phyloP scores from a whole-genome alignment of 2,888 invertebrate genomes.

The Sinelater perroti region DNA sequence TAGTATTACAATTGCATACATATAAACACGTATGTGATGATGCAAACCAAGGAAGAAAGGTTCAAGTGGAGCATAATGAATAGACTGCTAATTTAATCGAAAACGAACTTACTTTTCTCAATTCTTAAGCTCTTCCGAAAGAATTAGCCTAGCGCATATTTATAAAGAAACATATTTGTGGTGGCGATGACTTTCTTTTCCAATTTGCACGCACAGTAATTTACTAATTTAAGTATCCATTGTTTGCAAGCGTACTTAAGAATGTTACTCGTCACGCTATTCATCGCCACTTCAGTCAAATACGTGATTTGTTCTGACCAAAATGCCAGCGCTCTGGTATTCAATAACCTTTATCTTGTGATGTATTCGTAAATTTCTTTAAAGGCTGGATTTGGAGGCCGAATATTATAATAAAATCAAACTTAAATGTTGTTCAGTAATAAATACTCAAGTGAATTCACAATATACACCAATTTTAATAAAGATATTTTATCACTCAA shows the following conservation, averaged over 20 bases:
- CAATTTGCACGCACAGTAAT: constrained; percentile 32
- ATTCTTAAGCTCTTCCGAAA: constrained; percentile 39
- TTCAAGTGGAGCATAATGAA: too few species aligned
- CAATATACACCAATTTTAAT: constrained; percentile 51
- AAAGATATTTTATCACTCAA: constrained; percentile 49
- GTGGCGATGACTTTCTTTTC: constrained; percentile 33
- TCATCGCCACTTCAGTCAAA: constrained; percentile 34
- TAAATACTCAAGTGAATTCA: constrained; percentile 47
- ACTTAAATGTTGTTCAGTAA: constrained; percentile 38
- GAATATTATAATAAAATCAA: constrained; percentile 35
- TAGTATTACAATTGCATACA: too few species aligned
- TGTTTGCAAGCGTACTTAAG: constrained; percentile 15
- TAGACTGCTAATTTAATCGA: constrained; percentile 26
- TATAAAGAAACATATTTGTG: constrained; percentile 27
- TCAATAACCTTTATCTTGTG: constrained; percentile 38
- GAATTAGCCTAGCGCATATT: constrained; percentile 31
- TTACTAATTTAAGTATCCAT: constrained; percentile 15
- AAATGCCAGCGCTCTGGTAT: constrained; percentile 32
- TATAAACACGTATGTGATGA: too few species aligned
- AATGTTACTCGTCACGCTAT: constrained; percentile 18
- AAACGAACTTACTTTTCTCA: constrained; percentile 30
- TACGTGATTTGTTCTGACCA: constrained; percentile 36
- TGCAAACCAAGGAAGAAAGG: too few species aligned
- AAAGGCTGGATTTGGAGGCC: constrained; percentile 36
- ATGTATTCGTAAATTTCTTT: constrained; percentile 36